phyloP scores from a whole-genome alignment of 2,113 vertebrate species.

The Menura novaehollandiae region DNA sequence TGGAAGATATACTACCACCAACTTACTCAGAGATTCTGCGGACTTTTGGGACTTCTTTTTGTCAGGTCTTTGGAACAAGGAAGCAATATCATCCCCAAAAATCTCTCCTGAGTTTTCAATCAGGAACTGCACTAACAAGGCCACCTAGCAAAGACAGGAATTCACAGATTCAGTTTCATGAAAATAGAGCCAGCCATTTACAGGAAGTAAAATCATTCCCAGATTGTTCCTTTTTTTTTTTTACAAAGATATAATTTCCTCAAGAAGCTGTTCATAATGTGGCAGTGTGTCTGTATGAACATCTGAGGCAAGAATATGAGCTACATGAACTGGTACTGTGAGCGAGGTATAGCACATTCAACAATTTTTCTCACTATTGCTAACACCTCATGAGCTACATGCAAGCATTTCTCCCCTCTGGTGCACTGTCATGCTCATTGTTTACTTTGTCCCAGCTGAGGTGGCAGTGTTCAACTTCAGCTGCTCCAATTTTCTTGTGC shows the following conservation, averaged over 20 bases:
- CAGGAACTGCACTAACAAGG: slow-evolving; percentile 73
- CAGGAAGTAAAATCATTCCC: background rate
- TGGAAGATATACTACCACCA: background rate
- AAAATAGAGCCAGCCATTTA: background rate
- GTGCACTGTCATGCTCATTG: background rate
- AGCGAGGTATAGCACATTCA: background rate
- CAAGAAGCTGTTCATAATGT: background rate
- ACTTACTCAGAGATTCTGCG: slow-evolving; percentile 58
- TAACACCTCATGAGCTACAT: background rate
- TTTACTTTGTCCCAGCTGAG: background rate
- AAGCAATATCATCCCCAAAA: slow-evolving; percentile 73
- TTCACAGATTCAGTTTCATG: background rate
- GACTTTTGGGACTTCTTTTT: slow-evolving; percentile 32
- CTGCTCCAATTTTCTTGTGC: background rate
- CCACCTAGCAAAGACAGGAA: slow-evolving; percentile 66
- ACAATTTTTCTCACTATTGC: background rate
- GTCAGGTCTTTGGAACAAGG: slow-evolving; percentile 61
- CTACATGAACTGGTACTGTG: background rate
- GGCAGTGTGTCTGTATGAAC: background rate
- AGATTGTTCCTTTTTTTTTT: accelerated
- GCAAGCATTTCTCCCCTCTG: background rate
- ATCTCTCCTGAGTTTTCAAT: slow-evolving; percentile 76
- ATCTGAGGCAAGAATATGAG: background rate
- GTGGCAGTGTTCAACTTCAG: background rate
- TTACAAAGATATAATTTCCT: background rate